phyloP scores from a whole-genome alignment of 2,888 invertebrate genomes.

The Oconnorella tubifera region DNA sequence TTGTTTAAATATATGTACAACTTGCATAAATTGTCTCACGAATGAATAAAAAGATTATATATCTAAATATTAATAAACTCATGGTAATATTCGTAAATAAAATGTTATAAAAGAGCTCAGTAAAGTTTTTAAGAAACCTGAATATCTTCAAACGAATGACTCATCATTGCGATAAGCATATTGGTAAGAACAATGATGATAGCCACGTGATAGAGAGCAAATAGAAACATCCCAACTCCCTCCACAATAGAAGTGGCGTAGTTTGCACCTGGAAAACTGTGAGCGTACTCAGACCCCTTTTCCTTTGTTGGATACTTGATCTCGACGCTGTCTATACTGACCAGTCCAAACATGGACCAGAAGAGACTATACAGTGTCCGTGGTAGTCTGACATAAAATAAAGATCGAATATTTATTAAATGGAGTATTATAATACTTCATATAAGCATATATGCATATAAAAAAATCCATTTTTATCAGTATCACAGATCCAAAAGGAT shows the following conservation, averaged over 20 bases:
- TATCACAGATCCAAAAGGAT: no score
- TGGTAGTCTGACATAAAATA: slow-evolving; percentile 42
- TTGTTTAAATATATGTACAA: no score
- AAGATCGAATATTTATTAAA: no score
- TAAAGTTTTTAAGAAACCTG: slow-evolving; percentile 45
- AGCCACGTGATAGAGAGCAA: slow-evolving; percentile 66
- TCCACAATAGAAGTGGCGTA: slow-evolving; percentile 45
- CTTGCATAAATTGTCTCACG: no score
- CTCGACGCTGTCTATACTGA: slow-evolving; percentile 46
- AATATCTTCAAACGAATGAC: slow-evolving; percentile 70
- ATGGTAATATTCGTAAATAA: no score
- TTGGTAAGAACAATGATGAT: slow-evolving; percentile 71
- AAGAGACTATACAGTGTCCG: slow-evolving; percentile 55
- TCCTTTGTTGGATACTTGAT: slow-evolving; percentile 38
- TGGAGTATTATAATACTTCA: no score
- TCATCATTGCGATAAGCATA: slow-evolving; percentile 73
- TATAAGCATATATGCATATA: no score
- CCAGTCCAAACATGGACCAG: slow-evolving; percentile 57
- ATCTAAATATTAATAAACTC: no score
- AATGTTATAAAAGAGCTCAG: no score
- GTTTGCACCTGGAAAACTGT: slow-evolving; percentile 28
- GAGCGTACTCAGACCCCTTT: slow-evolving; percentile 20
- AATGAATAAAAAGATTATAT: no score
- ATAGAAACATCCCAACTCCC: slow-evolving; percentile 66
- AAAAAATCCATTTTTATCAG: no score